Conservation (phyloP, 2,888 invertebrate species). For the Stramonita haemastoma region DNA sequence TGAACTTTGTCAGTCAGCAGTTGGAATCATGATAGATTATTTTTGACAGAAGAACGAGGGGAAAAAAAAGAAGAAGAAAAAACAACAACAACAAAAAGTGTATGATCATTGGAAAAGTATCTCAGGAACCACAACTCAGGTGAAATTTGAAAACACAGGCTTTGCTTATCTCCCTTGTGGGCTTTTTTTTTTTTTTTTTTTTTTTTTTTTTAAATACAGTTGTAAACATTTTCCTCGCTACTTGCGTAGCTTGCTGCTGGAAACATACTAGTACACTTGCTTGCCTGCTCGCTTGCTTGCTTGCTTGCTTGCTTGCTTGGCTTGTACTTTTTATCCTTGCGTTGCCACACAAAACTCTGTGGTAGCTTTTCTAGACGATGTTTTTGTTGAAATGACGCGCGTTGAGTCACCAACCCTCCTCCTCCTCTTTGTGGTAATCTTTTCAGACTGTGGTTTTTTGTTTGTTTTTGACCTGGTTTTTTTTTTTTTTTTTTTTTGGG, state of each 20-base stretch:
- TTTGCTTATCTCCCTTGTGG: background rate
- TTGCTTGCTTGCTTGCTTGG: background rate
- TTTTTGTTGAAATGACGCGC: background rate
- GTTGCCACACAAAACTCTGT: background rate
- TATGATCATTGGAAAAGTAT: background rate
- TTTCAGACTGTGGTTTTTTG: background rate
- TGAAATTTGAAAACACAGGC: background rate
- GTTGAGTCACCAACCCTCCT: too few species aligned
- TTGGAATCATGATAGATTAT: background rate
- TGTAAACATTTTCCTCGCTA: background rate
- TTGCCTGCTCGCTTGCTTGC: background rate
- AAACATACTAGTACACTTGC: background rate
- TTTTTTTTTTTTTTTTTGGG: background rate
- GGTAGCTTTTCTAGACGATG: background rate
- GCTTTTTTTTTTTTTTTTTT: background rate
- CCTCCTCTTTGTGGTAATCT: background rate
- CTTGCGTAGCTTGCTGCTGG: background rate
- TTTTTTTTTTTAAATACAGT: background rate
- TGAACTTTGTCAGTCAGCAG: background rate
- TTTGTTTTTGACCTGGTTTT: background rate
- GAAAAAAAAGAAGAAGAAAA: too few species aligned
- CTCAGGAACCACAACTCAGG: conserved; percentile 28
- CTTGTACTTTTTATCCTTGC: background rate
- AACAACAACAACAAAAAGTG: background rate
- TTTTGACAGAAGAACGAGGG: background rate